Evolutionary conservation across 1,140 invertebrate species (phyloP).

Genomic region (Rhynchophorus ferrugineus): DNA sequence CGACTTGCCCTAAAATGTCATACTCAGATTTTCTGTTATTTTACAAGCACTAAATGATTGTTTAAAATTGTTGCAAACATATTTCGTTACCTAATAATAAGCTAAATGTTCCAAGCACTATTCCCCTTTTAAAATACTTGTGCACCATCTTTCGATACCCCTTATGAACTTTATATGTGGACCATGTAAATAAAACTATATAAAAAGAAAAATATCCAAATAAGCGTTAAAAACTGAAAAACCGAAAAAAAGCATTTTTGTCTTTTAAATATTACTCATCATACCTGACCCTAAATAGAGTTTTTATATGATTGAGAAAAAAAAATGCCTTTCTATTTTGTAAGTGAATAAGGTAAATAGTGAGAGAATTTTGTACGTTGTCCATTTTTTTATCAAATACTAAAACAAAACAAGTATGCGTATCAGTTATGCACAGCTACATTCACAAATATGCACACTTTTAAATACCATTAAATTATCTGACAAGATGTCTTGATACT

Average conservation of each 20-base stretch:
- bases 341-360: conserved; percentile 12
- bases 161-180: conserved; percentile 2
- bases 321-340: conserved; percentile 17
- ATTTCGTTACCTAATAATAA: conserved; percentile 2
- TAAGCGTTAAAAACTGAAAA: neutral
- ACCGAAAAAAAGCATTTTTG: neutral
- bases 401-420: conserved; percentile 30
- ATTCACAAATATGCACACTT: conserved; percentile 3
- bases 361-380: conserved; percentile 30
- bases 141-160: neutral
- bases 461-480: conserved; percentile 1
- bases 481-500: conserved; percentile 7
- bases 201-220: conserved; percentile 1
- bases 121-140: too few relatives aligned
- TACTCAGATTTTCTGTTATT: neutral
- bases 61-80: neutral
- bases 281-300: conserved; percentile 1
- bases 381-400: conserved; percentile 27
- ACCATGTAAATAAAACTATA: conserved; percentile 5
- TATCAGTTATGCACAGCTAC: conserved; percentile 28
- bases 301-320: conserved; percentile 3
- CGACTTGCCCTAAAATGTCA: too few relatives aligned
- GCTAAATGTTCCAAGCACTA: too few relatives aligned
- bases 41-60: neutral
- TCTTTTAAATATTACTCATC: neutral